Percentiles rank a stretch among this genome's conserved stretches.
Evolutionary conservation across 2,797 vertebrate species (phyloP).

Genomic region (Eutrigla gurnardus): DNA sequence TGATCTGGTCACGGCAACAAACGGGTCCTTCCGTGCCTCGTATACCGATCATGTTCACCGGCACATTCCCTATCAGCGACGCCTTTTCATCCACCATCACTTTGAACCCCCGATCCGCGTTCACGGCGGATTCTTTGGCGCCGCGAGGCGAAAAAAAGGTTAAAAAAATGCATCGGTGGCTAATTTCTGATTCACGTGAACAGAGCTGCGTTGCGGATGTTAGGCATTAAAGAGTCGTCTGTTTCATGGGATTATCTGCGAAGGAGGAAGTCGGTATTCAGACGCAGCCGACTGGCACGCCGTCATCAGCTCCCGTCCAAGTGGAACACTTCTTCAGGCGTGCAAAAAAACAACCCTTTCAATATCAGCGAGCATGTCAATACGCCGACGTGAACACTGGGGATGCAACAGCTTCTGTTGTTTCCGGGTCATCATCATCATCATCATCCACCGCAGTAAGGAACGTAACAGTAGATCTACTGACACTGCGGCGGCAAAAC

Average conservation of each 20-base stretch:
- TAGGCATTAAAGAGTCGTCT: conserved; percentile 78
- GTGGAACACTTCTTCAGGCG: conserved; percentile 82
- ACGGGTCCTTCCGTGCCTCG: background rate
- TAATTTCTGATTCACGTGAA: conserved; percentile 73
- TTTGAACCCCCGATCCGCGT: conserved; percentile 50
- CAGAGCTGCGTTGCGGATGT: conserved; percentile 73
- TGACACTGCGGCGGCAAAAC: conserved; percentile 47
- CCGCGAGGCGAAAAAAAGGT: conserved; percentile 40
- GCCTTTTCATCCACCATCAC: conserved; percentile 37
- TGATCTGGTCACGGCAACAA: conserved; percentile 27
- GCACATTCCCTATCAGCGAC: conserved; percentile 35
- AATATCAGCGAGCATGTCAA: conserved; percentile 78
- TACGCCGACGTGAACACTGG: conserved; percentile 66
- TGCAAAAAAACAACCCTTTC: conserved; percentile 80
- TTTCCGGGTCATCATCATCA: conserved; percentile 12
- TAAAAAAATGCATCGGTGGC: conserved; percentile 59
- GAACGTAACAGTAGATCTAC: conserved; percentile 37
- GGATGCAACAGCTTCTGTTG: conserved; percentile 45
- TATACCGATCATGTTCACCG: conserved; percentile 10
- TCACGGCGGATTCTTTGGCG: conserved; percentile 40
- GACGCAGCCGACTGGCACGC: conserved; percentile 73
- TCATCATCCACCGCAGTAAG: conserved; percentile 51
- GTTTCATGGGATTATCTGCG: conserved; percentile 78
- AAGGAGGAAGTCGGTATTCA: conserved; percentile 79
- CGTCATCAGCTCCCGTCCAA: conserved; percentile 78